Evolutionary conservation across 1,140 invertebrate genomes (phyloP).

Genomic region (Agrilus planipennis): DNA sequence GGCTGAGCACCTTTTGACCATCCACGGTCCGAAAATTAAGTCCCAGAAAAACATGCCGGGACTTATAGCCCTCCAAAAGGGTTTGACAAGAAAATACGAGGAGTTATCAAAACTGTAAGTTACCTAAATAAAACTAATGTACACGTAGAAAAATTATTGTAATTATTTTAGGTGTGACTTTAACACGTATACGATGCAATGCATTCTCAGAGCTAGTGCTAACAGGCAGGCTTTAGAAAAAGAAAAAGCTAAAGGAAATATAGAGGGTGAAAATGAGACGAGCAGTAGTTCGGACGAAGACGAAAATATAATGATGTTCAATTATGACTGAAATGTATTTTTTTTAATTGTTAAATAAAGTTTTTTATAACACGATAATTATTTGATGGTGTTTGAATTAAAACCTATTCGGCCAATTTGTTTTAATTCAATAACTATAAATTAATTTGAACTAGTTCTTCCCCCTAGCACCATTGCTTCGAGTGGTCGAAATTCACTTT

Average conservation of each 20-base stretch:
- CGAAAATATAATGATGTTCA: too few species aligned
- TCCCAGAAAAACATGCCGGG: conserved; percentile 42
- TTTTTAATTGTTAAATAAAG: too few species aligned
- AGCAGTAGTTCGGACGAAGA: not conserved
- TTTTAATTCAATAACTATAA: too few species aligned
- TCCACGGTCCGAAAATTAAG: conserved; percentile 39
- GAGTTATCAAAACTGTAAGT: conserved; percentile 79
- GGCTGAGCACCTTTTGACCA: conserved; percentile 41
- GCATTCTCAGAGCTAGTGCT: conserved; percentile 45
- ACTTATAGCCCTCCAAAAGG: conserved; percentile 67
- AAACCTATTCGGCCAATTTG: too few species aligned
- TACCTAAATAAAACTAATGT: not conserved
- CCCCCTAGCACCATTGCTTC: too few species aligned
- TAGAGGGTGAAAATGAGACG: conserved; percentile 4
- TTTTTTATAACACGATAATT: too few species aligned
- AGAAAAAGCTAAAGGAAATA: conserved; percentile 30
- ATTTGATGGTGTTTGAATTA: too few species aligned
- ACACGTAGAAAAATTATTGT: conserved; percentile 2
- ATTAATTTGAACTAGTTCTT: too few species aligned
- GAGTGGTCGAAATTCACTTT: too few species aligned
- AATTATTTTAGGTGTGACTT: conserved; percentile 59
- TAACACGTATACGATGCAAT: conserved; percentile 64
- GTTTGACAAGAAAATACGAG: conserved; percentile 64
- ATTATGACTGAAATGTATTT: too few species aligned
- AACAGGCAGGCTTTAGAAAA: too few species aligned